phyloP scores from a whole-genome alignment of 2,888 invertebrate genomes.

The Scaptomyza parva region DNA sequence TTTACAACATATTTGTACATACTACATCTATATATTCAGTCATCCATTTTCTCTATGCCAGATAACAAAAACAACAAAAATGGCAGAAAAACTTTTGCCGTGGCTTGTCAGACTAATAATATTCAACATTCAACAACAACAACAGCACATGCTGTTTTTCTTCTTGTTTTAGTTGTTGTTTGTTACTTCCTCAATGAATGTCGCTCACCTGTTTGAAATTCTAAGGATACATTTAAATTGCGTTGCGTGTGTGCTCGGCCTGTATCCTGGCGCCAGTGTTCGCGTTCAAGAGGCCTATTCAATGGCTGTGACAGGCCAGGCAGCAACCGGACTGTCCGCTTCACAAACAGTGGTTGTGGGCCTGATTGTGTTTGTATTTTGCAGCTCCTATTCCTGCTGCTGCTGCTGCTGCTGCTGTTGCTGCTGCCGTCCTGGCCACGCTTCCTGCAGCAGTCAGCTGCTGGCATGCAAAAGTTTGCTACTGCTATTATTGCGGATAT shows the following conservation, averaged over 20 bases:
- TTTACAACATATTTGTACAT: conserved; percentile 15
- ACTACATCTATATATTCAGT: conserved; percentile 5
- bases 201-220: conserved; percentile 78
- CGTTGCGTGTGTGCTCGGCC: conserved; percentile 67
- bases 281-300: conserved; percentile 63
- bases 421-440: conserved; percentile 51
- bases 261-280: conserved; percentile 68
- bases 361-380: conserved; percentile 5
- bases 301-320: conserved; percentile 55
- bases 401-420: neutral
- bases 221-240: conserved; percentile 78
- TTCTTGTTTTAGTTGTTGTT: conserved; percentile 10
- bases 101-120: conserved; percentile 18
- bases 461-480: conserved; percentile 59
- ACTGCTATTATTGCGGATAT: conserved; percentile 44
- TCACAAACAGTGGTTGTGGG: neutral
- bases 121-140: conserved; percentile 6
- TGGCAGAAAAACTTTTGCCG: conserved; percentile 11
- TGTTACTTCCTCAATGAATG: conserved; percentile 51
- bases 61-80: conserved; percentile 3
- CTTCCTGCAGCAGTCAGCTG: conserved; percentile 77
- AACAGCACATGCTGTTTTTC: conserved; percentile 8
- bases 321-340: conserved; percentile 61
- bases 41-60: too few relatives aligned
- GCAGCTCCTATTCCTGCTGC: neutral